Conservation (phyloP, 2,888 invertebrate species). For the Zaprionus obscuricornis region DNA sequence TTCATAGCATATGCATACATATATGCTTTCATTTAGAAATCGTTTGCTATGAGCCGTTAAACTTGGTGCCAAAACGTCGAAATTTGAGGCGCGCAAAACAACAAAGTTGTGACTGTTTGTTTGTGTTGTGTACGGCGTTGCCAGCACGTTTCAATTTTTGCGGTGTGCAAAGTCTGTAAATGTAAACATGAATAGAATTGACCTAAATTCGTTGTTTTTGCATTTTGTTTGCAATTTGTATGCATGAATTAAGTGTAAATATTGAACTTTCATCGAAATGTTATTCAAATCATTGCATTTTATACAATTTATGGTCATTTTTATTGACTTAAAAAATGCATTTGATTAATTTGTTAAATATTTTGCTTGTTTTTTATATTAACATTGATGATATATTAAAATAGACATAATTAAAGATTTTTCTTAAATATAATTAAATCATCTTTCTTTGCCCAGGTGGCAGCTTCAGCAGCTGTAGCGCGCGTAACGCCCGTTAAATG, state of each 20-base stretch:
- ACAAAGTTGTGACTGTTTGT: conserved; percentile 66
- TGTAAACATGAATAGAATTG: conserved; percentile 37
- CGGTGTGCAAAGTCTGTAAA: conserved; percentile 15
- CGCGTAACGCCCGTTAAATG: conserved; percentile 47
- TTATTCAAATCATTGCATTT: too few relatives aligned
- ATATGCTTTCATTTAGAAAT: conserved; percentile 65
- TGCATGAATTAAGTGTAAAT: background rate
- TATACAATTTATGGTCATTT: too few relatives aligned
- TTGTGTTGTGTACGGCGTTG: conserved; percentile 65
- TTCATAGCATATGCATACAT: conserved; percentile 29
- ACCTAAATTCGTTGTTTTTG: conserved; percentile 17
- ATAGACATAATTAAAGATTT: background rate
- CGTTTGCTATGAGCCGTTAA: conserved; percentile 36
- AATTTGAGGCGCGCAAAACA: conserved; percentile 67
- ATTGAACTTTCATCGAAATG: background rate
- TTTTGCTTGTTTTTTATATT: background rate
- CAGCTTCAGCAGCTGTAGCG: conserved; percentile 61
- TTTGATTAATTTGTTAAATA: too few relatives aligned
- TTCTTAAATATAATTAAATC: background rate
- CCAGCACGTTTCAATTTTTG: conserved; percentile 33
- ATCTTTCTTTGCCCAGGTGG: conserved; percentile 43
- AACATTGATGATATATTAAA: background rate
- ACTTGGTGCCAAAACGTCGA: conserved; percentile 67
- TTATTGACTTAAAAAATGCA: background rate
- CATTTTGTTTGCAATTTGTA: background rate